Base-by-base conservation (phyloP, 2,113 vertebrate genomes). In the Cranoglanis bouderius region DNA sequence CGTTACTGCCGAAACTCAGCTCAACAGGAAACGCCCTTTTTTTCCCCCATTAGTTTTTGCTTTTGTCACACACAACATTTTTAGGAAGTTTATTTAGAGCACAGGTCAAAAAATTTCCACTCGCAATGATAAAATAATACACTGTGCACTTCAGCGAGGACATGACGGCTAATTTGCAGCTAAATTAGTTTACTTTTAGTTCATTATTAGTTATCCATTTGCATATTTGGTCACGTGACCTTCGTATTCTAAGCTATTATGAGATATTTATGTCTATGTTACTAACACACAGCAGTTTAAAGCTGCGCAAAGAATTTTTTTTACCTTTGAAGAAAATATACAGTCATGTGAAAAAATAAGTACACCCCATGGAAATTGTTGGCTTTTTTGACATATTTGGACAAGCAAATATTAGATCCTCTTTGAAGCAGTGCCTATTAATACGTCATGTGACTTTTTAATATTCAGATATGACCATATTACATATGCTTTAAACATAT, bases 81-180 rank as follows among this genome's bases (percentile, higher is more conserved):
- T 88, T 21, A 86, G 89, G 89, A 90, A 86, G 77, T 88, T 6
- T 1, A 85, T 77, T 29, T 77, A 6, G 84, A 82, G 67, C 26
- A 65, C 61, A 83, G 38, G 51, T 72, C 4, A 65, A 35, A 82
- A 1, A 57, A 49, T 82, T 82, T 82, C 88, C 86, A 35, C 53
- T n/a, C 7, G 0, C 51, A 35, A 32, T 7, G 24, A 57, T 85
- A 55, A 57, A 86, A 43, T 32, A 59, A 77, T 29, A 43, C 32
- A 59, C 26, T 0, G 7, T 63, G 35, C 5, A 75, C 24, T 83
- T n/a, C 12, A 13, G 38, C 0, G 24, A 16, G 6, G 13, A 59
- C 82, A 24, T 19, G 32, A 72, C 4, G 18, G 67, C 16, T 7
- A 70, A 70, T 38, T 70, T 0, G 16, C 1, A 70, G 16, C 1